These are phyloP conservation scores for Eurytemora carolleeae DNA, from an alignment of 1,140 invertebrate species.

Conservation along the genomic window DNA sequence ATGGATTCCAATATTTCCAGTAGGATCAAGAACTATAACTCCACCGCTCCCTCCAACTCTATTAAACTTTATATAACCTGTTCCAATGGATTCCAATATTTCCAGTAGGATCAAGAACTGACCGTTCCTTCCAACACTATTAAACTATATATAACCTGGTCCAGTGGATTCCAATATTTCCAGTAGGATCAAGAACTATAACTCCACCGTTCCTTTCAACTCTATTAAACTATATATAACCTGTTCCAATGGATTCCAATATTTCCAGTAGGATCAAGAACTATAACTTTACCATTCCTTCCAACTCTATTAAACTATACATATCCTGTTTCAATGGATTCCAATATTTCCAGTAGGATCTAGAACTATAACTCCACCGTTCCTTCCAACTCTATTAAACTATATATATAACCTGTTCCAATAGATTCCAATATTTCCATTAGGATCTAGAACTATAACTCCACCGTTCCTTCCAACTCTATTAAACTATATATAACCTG, in stretches of 20 bases:
- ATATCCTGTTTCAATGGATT: not conserved
- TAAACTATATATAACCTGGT: not conserved
- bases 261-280: not conserved
- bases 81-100: not conserved
- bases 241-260: not conserved
- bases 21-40: not conserved
- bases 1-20: not conserved
- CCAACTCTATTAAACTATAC: not conserved
- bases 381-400: not conserved
- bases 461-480: not conserved
- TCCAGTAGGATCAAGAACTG: no score
- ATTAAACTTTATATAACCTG: not conserved
- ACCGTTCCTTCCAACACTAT: no score
- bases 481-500: not conserved
- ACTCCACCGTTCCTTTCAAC: not conserved
- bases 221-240: no score
- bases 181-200: not conserved
- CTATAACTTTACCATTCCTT: not conserved
- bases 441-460: not conserved
- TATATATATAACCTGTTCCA: not conserved
- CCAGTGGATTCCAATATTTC: not conserved
- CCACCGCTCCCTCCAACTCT: not conserved
- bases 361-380: not conserved
- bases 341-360: not conserved
- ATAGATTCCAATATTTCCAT: not conserved